phyloP scores from a whole-genome alignment of 2,797 vertebrate species.

The Coreius guichenoti region DNA sequence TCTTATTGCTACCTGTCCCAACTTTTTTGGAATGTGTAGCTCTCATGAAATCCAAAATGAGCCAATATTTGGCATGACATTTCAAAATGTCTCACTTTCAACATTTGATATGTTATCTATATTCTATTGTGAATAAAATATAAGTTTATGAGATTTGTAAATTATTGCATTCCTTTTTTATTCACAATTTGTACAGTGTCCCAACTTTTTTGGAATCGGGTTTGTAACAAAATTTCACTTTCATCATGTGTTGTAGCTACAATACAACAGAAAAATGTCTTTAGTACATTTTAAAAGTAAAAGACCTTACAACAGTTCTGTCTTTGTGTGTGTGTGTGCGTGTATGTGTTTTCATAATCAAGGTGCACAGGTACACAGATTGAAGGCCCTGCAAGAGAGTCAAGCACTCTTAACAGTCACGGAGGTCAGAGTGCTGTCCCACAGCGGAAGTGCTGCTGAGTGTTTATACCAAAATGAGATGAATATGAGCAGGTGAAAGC shows the following conservation, averaged over 20 bases:
- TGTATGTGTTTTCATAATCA: neutral
- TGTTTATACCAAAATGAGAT: slow-evolving; percentile 40
- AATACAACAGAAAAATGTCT: neutral
- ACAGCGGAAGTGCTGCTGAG: neutral
- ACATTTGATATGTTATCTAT: no score
- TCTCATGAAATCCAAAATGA: no score
- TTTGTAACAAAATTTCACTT: neutral
- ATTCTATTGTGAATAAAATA: no score
- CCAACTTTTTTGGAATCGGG: no score
- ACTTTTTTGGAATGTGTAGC: no score
- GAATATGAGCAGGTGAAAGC: slow-evolving; percentile 41
- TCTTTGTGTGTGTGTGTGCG: neutral
- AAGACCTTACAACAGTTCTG: neutral
- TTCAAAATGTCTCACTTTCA: no score
- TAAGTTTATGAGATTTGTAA: no score
- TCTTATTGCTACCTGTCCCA: no score
- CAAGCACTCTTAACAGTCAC: slow-evolving; percentile 39
- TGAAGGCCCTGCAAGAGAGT: slow-evolving; percentile 35
- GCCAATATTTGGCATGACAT: no score
- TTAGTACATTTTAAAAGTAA: neutral
- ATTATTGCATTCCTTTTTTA: no score
- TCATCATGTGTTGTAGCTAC: neutral
- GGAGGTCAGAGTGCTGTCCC: slow-evolving; percentile 6
- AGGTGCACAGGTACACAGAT: slow-evolving; percentile 54
- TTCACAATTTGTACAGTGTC: no score